Evolutionary conservation across 1,140 invertebrate species (phyloP).

Genomic region (Parasteatoda tepidariorum): DNA sequence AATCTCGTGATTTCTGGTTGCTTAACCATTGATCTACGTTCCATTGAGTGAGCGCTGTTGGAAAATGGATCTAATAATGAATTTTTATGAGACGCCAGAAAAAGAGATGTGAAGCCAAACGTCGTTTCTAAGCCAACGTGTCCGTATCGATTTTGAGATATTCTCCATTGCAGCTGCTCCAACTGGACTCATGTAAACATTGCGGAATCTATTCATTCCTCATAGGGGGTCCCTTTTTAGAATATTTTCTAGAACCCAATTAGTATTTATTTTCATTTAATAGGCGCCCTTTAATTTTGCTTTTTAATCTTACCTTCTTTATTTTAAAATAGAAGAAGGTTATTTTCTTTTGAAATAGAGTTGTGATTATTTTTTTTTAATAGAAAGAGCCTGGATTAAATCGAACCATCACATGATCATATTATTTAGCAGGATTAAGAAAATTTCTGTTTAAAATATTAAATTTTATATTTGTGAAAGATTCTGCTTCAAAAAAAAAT

Average conservation of each 20-base stretch:
- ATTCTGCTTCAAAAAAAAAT: too few relatives aligned
- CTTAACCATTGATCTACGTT: neutral
- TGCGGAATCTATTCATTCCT: conserved; percentile 13
- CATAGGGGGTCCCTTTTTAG: neutral
- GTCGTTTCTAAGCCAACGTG: neutral
- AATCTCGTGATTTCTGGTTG: neutral
- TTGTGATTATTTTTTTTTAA: neutral
- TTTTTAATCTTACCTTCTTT: neutral
- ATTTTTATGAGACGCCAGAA: neutral
- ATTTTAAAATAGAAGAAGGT: neutral
- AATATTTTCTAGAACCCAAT: neutral
- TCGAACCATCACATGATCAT: neutral
- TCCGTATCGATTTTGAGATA: conserved; percentile 11
- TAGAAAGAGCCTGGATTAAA: neutral
- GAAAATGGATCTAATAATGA: neutral
- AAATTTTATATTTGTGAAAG: too few relatives aligned
- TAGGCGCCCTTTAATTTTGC: neutral
- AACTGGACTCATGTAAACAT: conserved; percentile 46
- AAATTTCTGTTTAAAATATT: too few relatives aligned
- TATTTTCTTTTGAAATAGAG: neutral
- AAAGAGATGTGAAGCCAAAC: neutral
- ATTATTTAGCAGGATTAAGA: neutral
- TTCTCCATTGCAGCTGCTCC: conserved; percentile 9
- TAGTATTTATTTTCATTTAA: neutral
- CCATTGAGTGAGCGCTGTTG: neutral